These are phyloP conservation scores for Dugesia japonica DNA, from an alignment of 2,888 invertebrate species.

Conservation along the genomic window DNA sequence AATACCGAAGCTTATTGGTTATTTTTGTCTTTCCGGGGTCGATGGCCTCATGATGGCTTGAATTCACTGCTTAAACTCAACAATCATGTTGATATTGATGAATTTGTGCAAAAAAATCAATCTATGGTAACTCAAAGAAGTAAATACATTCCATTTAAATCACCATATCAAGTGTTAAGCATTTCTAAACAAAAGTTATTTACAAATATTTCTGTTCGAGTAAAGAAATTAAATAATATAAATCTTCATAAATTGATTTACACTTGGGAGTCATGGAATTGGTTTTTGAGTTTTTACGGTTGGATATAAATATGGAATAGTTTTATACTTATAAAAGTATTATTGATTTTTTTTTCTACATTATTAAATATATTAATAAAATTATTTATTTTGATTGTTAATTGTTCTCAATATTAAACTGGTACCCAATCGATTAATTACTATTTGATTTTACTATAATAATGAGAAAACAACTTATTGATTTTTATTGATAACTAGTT, in stretches of 20 bases:
- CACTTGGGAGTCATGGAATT: constrained; percentile 34
- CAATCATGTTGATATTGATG: neutral
- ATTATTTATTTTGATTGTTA: too few relatives aligned
- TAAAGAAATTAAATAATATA: neutral
- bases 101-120: neutral
- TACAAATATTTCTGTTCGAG: neutral
- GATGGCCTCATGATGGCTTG: constrained; percentile 27
- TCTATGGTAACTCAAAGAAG: neutral
- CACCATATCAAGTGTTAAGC: neutral
- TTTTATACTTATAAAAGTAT: too few relatives aligned
- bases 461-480: too few relatives aligned
- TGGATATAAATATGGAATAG: neutral
- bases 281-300: neutral
- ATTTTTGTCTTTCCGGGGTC: constrained; percentile 12
- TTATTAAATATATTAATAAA: too few relatives aligned
- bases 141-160: constrained; percentile 7
- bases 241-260: neutral
- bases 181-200: neutral
- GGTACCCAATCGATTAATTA: too few relatives aligned
- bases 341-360: too few relatives aligned
- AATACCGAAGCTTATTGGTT: constrained; percentile 37
- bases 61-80: constrained; percentile 17
- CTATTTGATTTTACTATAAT: too few relatives aligned
- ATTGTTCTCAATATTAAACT: too few relatives aligned
- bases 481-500: too few relatives aligned